Evolutionary conservation across 2,113 vertebrate genomes (phyloP).

Genomic region (Tupaia tana): DNA sequence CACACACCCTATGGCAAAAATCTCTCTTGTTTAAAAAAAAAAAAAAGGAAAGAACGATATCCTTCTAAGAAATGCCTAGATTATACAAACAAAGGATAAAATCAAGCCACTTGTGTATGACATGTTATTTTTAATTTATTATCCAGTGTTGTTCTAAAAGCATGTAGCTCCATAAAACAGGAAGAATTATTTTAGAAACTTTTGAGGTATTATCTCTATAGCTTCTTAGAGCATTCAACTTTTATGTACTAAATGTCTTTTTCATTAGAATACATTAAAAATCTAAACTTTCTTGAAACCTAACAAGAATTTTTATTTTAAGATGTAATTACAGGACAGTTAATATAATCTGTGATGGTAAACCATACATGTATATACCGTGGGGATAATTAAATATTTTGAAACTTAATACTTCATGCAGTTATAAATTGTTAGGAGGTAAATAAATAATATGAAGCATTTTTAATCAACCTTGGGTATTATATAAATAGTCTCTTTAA

Average conservation of each 20-base stretch:
- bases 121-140: neutral
- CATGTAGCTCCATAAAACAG: neutral
- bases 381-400: neutral
- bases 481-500: neutral
- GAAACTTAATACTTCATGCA: neutral
- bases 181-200: neutral
- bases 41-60: too few species aligned
- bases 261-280: neutral
- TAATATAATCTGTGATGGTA: neutral
- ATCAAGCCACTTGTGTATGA: neutral
- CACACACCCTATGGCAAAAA: too few species aligned
- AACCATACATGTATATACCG: neutral
- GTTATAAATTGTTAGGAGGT: neutral
- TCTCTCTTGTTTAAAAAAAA: too few species aligned
- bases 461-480: neutral
- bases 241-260: neutral
- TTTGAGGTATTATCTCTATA: neutral
- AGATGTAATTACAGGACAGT: neutral
- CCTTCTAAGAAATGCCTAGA: conserved; percentile 10
- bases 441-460: conserved; percentile 25
- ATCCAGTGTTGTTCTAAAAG: neutral
- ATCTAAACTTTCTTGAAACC: neutral
- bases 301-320: conserved; percentile 6
- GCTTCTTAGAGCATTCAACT: neutral
- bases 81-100: neutral